Percentiles rank a stretch among this genome's conserved stretches.
These are phyloP conservation scores for Archaeoteleia sp. DNA, from an alignment of 2,888 invertebrate species.

Conservation along the genomic window DNA sequence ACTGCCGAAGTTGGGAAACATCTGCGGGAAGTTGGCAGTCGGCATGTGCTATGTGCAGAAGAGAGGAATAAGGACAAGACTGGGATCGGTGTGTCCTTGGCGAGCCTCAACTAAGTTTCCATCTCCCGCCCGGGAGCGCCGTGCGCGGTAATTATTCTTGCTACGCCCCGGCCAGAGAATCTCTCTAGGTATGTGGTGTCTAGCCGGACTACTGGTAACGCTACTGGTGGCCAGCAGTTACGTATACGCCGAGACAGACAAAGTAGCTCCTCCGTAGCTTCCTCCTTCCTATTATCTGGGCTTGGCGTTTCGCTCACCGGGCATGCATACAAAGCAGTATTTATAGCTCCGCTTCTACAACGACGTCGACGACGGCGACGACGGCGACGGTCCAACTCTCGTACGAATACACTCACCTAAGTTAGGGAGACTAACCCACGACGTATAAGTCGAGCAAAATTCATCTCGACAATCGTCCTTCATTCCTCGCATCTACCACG, in stretches of 20 bases:
- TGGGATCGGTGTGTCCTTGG: constrained; percentile 17
- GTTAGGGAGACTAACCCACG: background rate
- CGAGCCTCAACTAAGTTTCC: constrained; percentile 46
- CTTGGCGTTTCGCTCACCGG: constrained; percentile 56
- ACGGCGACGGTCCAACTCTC: constrained; percentile 18
- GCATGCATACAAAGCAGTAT: constrained; percentile 68
- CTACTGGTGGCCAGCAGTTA: constrained; percentile 8
- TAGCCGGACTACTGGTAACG: constrained; percentile 34
- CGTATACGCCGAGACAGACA: constrained; percentile 48
- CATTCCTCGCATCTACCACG: constrained; percentile 3
- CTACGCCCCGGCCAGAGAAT: constrained; percentile 34
- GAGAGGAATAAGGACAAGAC: constrained; percentile 20
- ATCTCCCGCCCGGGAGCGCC: constrained; percentile 26
- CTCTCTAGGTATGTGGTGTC: constrained; percentile 24
- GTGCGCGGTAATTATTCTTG: constrained; percentile 38
- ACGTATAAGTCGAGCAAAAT: constrained; percentile 17
- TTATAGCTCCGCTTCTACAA: constrained; percentile 57
- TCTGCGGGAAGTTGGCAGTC: constrained; percentile 39
- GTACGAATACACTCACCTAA: constrained; percentile 15
- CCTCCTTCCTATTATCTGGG: constrained; percentile 64
- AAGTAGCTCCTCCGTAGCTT: constrained; percentile 60
- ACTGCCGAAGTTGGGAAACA: constrained; percentile 17
- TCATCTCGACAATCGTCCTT: constrained; percentile 8
- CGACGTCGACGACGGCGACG: constrained; percentile 8
- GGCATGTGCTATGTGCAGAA: constrained; percentile 28